Evolutionary conservation across 2,888 invertebrate genomes (phyloP).

Genomic region (Chirona hameri): DNA sequence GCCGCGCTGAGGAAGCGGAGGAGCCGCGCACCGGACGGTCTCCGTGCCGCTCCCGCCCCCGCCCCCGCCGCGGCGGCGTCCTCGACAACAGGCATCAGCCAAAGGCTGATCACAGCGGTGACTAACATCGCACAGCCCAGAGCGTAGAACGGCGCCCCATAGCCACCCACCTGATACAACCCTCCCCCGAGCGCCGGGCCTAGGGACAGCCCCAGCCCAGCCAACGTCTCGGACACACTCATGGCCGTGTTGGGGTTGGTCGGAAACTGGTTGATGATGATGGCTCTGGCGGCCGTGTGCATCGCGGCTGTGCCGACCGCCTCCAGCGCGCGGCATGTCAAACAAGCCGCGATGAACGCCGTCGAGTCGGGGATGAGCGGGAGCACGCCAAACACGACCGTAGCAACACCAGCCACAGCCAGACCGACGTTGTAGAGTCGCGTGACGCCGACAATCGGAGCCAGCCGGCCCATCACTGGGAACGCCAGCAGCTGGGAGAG

Average conservation of each 20-base stretch:
- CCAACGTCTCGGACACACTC: constrained; percentile 72
- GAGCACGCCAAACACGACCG: too few relatives aligned
- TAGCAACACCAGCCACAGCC: too few relatives aligned
- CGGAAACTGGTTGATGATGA: constrained; percentile 70
- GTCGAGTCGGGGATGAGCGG: too few relatives aligned
- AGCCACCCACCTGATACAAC: constrained; percentile 73
- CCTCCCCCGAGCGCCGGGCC: constrained; percentile 75
- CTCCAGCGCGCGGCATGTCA: constrained; percentile 58
- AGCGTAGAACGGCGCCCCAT: constrained; percentile 69
- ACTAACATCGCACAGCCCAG: constrained; percentile 65
- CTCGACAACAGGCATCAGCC: constrained; percentile 55
- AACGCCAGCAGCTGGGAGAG: too few relatives aligned
- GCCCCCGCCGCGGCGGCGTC: too few relatives aligned
- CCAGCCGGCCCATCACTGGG: too few relatives aligned
- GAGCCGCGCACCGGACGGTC: neutral
- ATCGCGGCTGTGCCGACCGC: constrained; percentile 73
- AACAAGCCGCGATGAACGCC: too few relatives aligned
- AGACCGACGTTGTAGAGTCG: too few relatives aligned
- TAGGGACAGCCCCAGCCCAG: constrained; percentile 73
- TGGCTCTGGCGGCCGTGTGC: constrained; percentile 73
- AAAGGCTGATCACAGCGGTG: constrained; percentile 62
- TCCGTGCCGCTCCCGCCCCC: neutral
- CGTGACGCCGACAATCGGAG: too few relatives aligned
- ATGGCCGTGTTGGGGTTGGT: constrained; percentile 69
- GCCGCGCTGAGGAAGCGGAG: neutral